phyloP scores from a whole-genome alignment of 1,140 invertebrate species.

The Achatina immaculata region DNA sequence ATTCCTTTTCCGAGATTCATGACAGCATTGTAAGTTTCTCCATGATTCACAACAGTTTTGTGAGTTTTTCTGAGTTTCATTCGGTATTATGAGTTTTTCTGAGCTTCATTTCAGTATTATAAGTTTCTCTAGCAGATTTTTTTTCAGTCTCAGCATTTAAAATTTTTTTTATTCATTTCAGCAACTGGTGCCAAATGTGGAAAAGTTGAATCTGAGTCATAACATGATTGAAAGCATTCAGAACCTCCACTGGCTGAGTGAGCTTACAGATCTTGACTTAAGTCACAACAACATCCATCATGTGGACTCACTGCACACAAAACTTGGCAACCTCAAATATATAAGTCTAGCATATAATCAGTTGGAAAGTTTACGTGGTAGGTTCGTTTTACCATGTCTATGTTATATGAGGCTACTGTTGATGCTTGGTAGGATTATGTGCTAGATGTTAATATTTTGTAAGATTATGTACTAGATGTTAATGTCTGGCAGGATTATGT shows the following conservation, averaged over 20 bases:
- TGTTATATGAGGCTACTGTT: no score
- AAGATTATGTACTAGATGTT: no score
- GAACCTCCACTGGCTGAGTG: conserved; percentile 83
- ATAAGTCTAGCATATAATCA: conserved; percentile 91
- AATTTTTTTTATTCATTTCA: conserved; percentile 40
- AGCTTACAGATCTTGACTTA: conserved; percentile 83
- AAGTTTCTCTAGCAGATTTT: no score
- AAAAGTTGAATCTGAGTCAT: conserved; percentile 79
- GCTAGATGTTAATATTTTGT: no score
- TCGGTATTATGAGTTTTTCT: conserved; percentile 79
- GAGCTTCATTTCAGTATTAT: conserved; percentile 84
- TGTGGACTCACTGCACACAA: conserved; percentile 84
- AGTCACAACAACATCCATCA: conserved; percentile 80
- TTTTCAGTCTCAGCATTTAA: not conserved
- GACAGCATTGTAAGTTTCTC: conserved; percentile 80
- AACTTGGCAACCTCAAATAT: conserved; percentile 87
- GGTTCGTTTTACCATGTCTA: no score
- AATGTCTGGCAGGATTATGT: no score
- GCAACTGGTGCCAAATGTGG: conserved; percentile 82
- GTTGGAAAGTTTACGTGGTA: conserved; percentile 75
- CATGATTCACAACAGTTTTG: conserved; percentile 83
- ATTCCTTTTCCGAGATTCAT: conserved; percentile 84
- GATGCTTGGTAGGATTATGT: no score
- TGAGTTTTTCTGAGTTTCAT: conserved; percentile 81
- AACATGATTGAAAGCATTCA: conserved; percentile 83